Conservation (phyloP, 1,140 invertebrate genomes). For the Neodiprion fabricii region DNA sequence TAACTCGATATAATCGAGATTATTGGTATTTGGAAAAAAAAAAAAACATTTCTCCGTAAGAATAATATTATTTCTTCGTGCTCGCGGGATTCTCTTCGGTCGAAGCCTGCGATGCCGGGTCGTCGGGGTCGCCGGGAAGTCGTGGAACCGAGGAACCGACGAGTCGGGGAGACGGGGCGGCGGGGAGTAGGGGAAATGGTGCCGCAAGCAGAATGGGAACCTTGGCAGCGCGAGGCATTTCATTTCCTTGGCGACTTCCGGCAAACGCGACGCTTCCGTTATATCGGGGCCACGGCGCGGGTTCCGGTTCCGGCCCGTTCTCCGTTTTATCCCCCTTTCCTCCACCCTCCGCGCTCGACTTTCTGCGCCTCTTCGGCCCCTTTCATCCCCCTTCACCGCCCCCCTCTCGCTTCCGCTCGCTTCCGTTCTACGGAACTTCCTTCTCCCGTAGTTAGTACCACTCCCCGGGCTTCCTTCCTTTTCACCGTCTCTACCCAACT, state of each 20-base stretch:
- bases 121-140: too few relatives aligned
- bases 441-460: constrained; percentile 39
- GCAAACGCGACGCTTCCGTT: constrained; percentile 60
- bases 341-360: constrained; percentile 25
- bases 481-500: constrained; percentile 27
- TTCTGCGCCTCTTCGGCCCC: constrained; percentile 31
- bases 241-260: constrained; percentile 61
- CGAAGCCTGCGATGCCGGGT: too few relatives aligned
- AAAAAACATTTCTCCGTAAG: too few relatives aligned
- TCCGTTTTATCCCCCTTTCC: constrained; percentile 30
- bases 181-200: not conserved
- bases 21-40: too few relatives aligned
- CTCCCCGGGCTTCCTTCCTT: constrained; percentile 13
- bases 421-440: constrained; percentile 40
- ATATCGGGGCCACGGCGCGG: constrained; percentile 50
- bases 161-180: not conserved
- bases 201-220: not conserved
- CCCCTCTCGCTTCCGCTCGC: constrained; percentile 46
- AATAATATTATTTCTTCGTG: too few relatives aligned
- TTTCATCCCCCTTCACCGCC: constrained; percentile 42
- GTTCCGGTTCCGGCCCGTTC: constrained; percentile 45
- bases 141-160: not conserved
- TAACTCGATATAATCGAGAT: too few relatives aligned
- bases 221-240: constrained; percentile 46
- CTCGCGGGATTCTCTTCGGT: too few relatives aligned